A percentile compares a stretch with the other conserved stretches of the same genome.
These are phyloP conservation scores for Mus caroli DNA, from an alignment of 2,797 vertebrate species.

Conservation along the genomic window DNA sequence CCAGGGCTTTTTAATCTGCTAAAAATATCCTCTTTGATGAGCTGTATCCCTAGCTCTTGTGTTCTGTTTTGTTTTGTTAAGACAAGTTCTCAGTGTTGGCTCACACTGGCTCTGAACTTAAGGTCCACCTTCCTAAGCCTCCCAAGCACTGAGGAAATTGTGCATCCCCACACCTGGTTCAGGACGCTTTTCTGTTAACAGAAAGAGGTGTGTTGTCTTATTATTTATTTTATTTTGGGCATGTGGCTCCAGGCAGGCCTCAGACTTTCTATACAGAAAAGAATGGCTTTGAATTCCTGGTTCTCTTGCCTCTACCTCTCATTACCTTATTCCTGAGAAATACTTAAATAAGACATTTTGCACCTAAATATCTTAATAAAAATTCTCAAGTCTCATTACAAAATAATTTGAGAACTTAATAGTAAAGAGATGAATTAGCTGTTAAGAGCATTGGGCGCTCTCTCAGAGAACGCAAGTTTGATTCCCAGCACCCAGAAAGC, in stretches of 20 bases:
- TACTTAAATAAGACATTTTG: constrained; percentile 54
- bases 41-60: background rate
- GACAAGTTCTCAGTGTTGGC: background rate
- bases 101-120: background rate
- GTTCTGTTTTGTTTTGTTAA: background rate
- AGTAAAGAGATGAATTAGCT: background rate
- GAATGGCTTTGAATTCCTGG: background rate
- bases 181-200: background rate
- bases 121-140: background rate
- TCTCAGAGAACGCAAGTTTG: background rate
- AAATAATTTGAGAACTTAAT: constrained; percentile 50
- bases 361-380: background rate
- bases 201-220: background rate
- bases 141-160: background rate
- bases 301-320: background rate
- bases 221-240: background rate
- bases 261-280: background rate
- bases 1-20: background rate
- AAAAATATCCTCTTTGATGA: background rate
- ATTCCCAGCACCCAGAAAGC: background rate
- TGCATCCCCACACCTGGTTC: background rate
- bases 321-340: constrained; percentile 53
- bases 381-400: constrained; percentile 57
- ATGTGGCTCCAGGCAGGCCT: background rate
- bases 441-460: background rate